Percentiles rank a stretch among this genome's conserved stretches.
phyloP scores from a whole-genome alignment of 2,888 invertebrate species.

The Scaptomyza flava region DNA sequence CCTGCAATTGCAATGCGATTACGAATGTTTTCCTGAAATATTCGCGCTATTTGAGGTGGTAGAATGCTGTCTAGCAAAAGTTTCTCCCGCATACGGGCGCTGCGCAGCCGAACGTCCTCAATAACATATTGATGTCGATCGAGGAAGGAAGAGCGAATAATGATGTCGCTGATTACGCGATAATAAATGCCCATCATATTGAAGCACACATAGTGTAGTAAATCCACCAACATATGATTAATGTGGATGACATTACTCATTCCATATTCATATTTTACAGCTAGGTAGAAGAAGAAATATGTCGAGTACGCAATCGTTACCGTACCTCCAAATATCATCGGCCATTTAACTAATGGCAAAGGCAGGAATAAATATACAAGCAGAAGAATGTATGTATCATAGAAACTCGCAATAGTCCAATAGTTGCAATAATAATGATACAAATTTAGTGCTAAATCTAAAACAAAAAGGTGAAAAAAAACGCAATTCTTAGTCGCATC shows the following conservation, averaged over 20 bases:
- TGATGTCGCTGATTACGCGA: constrained; percentile 49
- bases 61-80: constrained; percentile 92
- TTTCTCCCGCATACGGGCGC: constrained; percentile 43
- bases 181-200: constrained; percentile 54
- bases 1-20: constrained; percentile 83
- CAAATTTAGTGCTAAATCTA: constrained; percentile 6
- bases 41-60: constrained; percentile 91
- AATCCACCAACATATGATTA: constrained; percentile 4
- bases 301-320: constrained; percentile 3
- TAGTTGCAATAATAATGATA: constrained; percentile 31
- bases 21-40: constrained; percentile 86
- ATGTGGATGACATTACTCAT: neutral
- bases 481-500: too few species aligned
- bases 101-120: constrained; percentile 39
- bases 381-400: constrained; percentile 47
- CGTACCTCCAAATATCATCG: constrained; percentile 25
- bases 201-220: constrained; percentile 30
- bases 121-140: constrained; percentile 58
- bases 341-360: constrained; percentile 22
- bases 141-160: constrained; percentile 59
- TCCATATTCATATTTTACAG: neutral
- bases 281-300: neutral
- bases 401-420: constrained; percentile 25
- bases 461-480: too few species aligned
- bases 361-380: constrained; percentile 58